Base-by-base conservation (phyloP, 2,888 invertebrate genomes). In the Anorthoa munda region DNA sequence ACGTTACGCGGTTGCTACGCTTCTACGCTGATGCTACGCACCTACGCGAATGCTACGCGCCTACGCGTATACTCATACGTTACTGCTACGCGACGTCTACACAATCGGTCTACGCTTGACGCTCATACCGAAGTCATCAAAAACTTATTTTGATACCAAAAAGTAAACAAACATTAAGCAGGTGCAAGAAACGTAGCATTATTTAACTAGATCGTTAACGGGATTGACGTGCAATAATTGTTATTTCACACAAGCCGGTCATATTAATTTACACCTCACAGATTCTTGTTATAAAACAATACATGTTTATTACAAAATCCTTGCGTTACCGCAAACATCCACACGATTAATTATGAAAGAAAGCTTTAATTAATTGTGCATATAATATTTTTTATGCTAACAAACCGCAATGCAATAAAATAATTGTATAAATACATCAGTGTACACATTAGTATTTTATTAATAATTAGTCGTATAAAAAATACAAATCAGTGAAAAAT, bases 401-500 rank as follows among this genome's bases (percentile, higher is more conserved):
- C 39, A 71, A 76, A 77, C 70, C 48, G 59, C 66, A 69, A 26
- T n/a, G 58, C 60, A 72, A 65, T 81, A 66, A 66, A 70, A 76
- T 72, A 69, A 64, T 72, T 70, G 39, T 39, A 70, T 66, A 77
- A 65, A 66, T 63, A 80, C 51, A 66, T 72, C 72, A 51, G 60
- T 39, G 39, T 17, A 26, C 26, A 61, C 68, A 63, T 73, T 70
- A 77, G 65, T 75, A 68, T 53, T 70, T 66, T 71, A 72, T 63
- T 77, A 72, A 72, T 82, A 72, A 72, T 82, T 76, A 76, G 58
- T 64, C n/a, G 21, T 65, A 53, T 72, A 70, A 69, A 72, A 12
- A 84, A 81, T 82, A 72, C 63, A 83, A 78, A 84, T 85, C 66
- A 60, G 63, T n/a, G 23, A 45, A 63, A 86, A 78, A 77, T 81